Conservation (phyloP, 2,888 invertebrate species). For the Hypena proboscidalis region DNA sequence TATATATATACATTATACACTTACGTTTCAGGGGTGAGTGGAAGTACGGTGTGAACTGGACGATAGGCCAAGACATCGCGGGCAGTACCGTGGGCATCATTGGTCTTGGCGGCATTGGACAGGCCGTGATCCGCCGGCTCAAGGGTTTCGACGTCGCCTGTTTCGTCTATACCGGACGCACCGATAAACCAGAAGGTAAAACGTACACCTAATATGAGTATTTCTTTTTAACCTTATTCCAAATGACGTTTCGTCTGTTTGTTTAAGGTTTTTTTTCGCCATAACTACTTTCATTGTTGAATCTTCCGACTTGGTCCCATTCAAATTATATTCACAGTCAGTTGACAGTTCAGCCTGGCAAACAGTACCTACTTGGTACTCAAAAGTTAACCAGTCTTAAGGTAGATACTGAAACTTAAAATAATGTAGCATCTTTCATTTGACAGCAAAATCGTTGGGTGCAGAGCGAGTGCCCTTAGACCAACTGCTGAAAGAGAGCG, state of each 20-base stretch:
- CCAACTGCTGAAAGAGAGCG: constrained; percentile 88
- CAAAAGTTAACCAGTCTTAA: no score
- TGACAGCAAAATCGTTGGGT: constrained; percentile 78
- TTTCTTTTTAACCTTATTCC: no score
- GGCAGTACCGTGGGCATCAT: constrained; percentile 93
- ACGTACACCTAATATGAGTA: background rate
- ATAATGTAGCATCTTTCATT: background rate
- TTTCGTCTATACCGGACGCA: constrained; percentile 91
- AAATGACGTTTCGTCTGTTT: no score
- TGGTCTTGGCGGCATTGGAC: constrained; percentile 93
- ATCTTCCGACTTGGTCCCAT: no score
- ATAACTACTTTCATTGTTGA: no score
- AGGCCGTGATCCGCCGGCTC: constrained; percentile 89
- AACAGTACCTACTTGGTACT: no score
- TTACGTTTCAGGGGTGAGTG: constrained; percentile 84
- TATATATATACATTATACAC: no score
- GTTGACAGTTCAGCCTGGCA: no score
- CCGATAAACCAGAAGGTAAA: constrained; percentile 87
- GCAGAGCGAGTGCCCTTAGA: constrained; percentile 88
- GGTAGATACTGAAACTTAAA: no score
- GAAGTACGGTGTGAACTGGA: constrained; percentile 89
- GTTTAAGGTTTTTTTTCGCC: no score
- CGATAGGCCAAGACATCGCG: constrained; percentile 91
- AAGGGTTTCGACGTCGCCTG: constrained; percentile 89
- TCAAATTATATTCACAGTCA: no score